Percentiles rank a stretch among this genome's conserved stretches.
Conservation (phyloP, 2,113 vertebrate genomes). For the Daboia siamensis region DNA sequence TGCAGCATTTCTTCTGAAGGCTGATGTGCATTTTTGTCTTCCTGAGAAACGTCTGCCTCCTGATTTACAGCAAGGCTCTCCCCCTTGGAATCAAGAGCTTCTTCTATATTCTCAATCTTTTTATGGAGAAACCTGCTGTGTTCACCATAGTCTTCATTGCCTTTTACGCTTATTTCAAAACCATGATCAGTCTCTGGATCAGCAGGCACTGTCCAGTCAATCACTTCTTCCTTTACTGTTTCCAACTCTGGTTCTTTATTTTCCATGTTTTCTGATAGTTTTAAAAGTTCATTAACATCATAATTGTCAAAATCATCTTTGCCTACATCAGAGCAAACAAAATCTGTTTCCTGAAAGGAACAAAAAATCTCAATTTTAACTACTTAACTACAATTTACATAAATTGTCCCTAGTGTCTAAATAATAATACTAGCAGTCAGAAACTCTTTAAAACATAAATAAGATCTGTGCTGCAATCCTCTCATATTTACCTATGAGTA, state of each 20-base stretch:
- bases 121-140: constrained; percentile 20
- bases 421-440: background rate
- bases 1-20: constrained; percentile 53
- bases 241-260: constrained; percentile 11
- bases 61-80: constrained; percentile 31
- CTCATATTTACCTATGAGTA: background rate
- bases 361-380: constrained; percentile 35
- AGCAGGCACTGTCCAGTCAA: background rate
- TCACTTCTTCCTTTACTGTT: constrained; percentile 25
- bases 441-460: background rate
- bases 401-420: background rate
- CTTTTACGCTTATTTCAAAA: background rate
- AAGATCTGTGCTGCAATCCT: background rate
- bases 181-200: constrained; percentile 25
- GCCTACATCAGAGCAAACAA: constrained; percentile 90
- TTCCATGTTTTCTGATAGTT: constrained; percentile 47
- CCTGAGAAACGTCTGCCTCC: constrained; percentile 56
- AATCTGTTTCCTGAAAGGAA: constrained; percentile 88
- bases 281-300: constrained; percentile 80
- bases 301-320: constrained; percentile 87
- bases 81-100: constrained; percentile 15
- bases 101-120: constrained; percentile 42
- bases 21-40: constrained; percentile 55
- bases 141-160: constrained; percentile 16
- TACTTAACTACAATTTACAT: background rate